phyloP scores from a whole-genome alignment of 2,113 vertebrate species.

The Crotalus viridis region DNA sequence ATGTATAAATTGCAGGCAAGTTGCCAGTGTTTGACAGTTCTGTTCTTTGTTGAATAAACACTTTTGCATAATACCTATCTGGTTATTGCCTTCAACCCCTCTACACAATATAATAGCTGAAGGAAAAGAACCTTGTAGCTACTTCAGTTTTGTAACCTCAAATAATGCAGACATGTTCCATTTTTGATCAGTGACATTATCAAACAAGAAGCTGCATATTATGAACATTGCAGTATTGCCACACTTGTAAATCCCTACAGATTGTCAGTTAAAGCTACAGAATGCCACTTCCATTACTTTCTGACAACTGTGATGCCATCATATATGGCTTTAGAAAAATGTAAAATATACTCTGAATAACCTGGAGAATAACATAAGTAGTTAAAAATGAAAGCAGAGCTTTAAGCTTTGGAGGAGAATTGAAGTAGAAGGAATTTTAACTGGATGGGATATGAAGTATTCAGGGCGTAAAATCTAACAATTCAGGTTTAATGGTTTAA shows the following conservation, averaged over 20 bases:
- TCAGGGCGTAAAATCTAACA: constrained; percentile 1
- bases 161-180: constrained; percentile 16
- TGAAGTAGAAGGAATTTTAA: constrained; percentile 1
- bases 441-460: neutral
- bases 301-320: neutral
- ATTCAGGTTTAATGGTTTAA: constrained; percentile 14
- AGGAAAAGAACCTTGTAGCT: neutral
- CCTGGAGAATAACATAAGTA: constrained; percentile 14
- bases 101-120: neutral
- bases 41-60: too few relatives aligned
- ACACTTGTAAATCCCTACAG: constrained; percentile 18
- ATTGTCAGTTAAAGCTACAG: constrained; percentile 18
- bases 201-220: neutral
- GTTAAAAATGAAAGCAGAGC: constrained; percentile 8
- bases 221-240: neutral
- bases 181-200: constrained; percentile 7
- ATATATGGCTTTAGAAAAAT: constrained; percentile 18
- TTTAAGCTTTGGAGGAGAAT: neutral
- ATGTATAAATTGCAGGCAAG: too few relatives aligned
- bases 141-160: constrained; percentile 23
- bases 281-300: constrained; percentile 9
- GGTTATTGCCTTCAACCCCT: too few relatives aligned
- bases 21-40: too few relatives aligned
- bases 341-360: neutral
- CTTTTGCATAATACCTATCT: too few relatives aligned